Conservation (phyloP, 2,113 vertebrate species). For the Stegastes partitus region DNA sequence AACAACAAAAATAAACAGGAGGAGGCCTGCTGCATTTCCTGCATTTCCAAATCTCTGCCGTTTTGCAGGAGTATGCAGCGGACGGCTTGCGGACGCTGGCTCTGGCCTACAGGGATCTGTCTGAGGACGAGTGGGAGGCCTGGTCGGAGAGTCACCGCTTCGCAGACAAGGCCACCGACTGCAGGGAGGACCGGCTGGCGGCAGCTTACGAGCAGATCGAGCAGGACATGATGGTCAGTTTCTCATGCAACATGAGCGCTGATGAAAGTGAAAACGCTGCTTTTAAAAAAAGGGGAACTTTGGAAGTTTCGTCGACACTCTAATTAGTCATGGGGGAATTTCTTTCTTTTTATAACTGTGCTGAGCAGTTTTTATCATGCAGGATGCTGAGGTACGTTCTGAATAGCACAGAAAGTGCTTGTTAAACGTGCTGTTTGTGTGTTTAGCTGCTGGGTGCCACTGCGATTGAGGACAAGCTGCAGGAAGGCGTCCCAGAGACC, state of each 20-base stretch:
- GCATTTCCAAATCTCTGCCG: no score
- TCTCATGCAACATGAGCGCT: background rate
- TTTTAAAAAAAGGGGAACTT: slow-evolving; percentile 35
- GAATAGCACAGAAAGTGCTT: no score
- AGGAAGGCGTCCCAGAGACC: slow-evolving; percentile 94
- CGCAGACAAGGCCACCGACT: slow-evolving; percentile 84
- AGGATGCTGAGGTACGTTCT: no score
- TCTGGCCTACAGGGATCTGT: slow-evolving; percentile 92
- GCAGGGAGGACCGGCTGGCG: slow-evolving; percentile 89
- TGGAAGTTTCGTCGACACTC: background rate
- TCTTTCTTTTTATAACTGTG: background rate
- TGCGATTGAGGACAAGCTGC: slow-evolving; percentile 95
- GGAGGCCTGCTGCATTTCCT: no score
- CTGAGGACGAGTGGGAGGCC: slow-evolving; percentile 89
- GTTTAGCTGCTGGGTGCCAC: slow-evolving; percentile 92
- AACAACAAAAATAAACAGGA: no score
- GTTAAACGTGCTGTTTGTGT: slow-evolving; percentile 21
- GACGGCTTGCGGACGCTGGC: slow-evolving; percentile 88
- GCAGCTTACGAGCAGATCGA: slow-evolving; percentile 93
- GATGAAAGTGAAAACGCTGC: background rate
- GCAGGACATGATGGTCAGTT: slow-evolving; percentile 91
- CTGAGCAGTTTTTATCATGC: background rate
- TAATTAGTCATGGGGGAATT: background rate
- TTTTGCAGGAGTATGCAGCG: slow-evolving; percentile 70
- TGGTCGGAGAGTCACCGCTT: slow-evolving; percentile 87